Conservation (phyloP, 2,888 invertebrate genomes). For the Ferrisia virgata region DNA sequence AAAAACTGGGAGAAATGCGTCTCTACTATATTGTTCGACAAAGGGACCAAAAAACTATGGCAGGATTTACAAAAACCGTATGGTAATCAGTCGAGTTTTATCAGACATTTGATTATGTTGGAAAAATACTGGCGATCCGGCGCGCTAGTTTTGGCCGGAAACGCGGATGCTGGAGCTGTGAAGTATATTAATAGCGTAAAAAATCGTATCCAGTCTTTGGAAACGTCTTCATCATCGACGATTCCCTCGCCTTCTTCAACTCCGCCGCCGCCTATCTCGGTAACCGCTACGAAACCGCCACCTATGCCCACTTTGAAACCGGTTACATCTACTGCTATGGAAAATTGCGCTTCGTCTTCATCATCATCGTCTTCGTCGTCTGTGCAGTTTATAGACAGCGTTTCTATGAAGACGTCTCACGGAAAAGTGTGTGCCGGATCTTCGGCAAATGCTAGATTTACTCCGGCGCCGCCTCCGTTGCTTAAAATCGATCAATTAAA, state of each 20-base stretch:
- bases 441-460: neutral
- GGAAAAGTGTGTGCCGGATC: neutral
- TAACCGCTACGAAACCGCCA: neutral
- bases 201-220: slow-evolving; percentile 73
- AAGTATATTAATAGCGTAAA: slow-evolving; percentile 78
- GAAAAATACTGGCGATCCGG: slow-evolving; percentile 82
- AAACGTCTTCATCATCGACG: slow-evolving; percentile 53
- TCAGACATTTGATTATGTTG: slow-evolving; percentile 73
- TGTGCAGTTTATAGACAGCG: too few species aligned
- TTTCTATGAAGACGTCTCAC: too few species aligned
- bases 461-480: slow-evolving; percentile 22
- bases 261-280: neutral
- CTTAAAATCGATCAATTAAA: neutral
- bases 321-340: neutral
- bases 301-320: neutral
- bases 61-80: slow-evolving; percentile 80
- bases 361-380: neutral
- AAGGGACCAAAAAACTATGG: slow-evolving; percentile 77
- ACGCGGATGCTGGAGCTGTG: slow-evolving; percentile 69
- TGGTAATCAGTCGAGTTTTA: slow-evolving; percentile 81
- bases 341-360: neutral
- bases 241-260: neutral
- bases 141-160: slow-evolving; percentile 69
- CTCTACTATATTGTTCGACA: slow-evolving; percentile 75
- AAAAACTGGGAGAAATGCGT: slow-evolving; percentile 77